Evolutionary conservation across 2,888 invertebrate species (phyloP).

Genomic region (Ariolimax columbianus): DNA sequence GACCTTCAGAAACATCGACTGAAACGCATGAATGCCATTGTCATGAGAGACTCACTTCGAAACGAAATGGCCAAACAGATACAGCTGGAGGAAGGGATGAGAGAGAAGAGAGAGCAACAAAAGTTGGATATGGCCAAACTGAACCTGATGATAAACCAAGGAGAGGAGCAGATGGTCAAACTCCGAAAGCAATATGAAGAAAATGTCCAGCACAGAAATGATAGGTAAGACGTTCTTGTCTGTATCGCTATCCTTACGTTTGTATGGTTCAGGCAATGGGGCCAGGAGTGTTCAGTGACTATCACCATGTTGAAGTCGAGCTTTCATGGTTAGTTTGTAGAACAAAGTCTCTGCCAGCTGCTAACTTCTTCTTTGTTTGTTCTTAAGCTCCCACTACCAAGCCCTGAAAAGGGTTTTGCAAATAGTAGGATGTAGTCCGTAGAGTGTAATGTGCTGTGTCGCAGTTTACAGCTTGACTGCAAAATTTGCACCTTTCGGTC

Average conservation of each 20-base stretch:
- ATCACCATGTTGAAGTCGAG: too few relatives aligned
- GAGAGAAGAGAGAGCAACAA: constrained; percentile 77
- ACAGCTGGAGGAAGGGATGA: constrained; percentile 75
- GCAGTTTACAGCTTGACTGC: too few relatives aligned
- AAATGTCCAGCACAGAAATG: constrained; percentile 77
- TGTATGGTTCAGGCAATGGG: too few relatives aligned
- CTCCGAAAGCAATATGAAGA: constrained; percentile 77
- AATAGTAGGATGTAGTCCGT: too few relatives aligned
- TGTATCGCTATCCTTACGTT: background rate
- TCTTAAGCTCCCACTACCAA: too few relatives aligned
- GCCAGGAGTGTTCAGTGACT: too few relatives aligned
- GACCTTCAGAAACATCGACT: constrained; percentile 77
- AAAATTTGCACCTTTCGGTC: too few relatives aligned
- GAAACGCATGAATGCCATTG: constrained; percentile 76
- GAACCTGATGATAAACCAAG: constrained; percentile 78
- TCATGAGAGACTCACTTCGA: constrained; percentile 76
- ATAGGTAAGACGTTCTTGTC: constrained; percentile 63
- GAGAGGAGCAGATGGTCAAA: constrained; percentile 78
- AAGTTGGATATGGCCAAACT: constrained; percentile 78
- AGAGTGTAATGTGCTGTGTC: too few relatives aligned
- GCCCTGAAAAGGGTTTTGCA: too few relatives aligned
- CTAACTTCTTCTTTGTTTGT: too few relatives aligned
- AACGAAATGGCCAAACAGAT: constrained; percentile 78
- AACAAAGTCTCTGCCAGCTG: too few relatives aligned
- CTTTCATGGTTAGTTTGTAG: too few relatives aligned